Conservation (phyloP, 2,113 vertebrate genomes). For the Coreoperca whiteheadi region DNA sequence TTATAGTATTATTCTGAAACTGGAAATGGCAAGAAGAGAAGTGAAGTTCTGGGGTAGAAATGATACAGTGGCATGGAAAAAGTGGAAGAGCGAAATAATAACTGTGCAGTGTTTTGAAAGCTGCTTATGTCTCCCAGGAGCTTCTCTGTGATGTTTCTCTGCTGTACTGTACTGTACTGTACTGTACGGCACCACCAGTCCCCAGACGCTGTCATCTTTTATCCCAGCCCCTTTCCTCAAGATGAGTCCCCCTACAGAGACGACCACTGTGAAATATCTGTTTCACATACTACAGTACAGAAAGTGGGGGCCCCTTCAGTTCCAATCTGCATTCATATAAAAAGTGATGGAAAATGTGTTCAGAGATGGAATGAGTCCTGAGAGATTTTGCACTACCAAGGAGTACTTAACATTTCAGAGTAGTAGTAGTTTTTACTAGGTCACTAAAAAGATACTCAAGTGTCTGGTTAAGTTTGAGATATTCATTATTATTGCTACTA, state of each 20-base stretch:
- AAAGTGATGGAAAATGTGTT: slow-evolving; percentile 7
- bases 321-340: slow-evolving; percentile 23
- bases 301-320: slow-evolving; percentile 1
- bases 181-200: slow-evolving; percentile 5
- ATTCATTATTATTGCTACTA: background rate
- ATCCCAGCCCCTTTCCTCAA: slow-evolving; percentile 47
- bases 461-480: background rate
- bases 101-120: slow-evolving; percentile 51
- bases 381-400: background rate
- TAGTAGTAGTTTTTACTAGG: slow-evolving; percentile 12
- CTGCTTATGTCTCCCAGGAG: slow-evolving; percentile 58
- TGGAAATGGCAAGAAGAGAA: slow-evolving; percentile 13
- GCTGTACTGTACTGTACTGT: background rate
- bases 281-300: slow-evolving; percentile 24
- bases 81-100: slow-evolving; percentile 25
- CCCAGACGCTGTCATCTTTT: slow-evolving; percentile 20
- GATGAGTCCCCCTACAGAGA: slow-evolving; percentile 47
- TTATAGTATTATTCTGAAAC: background rate
- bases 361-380: slow-evolving; percentile 3
- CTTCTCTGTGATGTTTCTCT: slow-evolving; percentile 28
- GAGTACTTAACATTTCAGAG: background rate
- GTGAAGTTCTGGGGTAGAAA: slow-evolving; percentile 10
- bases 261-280: slow-evolving; percentile 27
- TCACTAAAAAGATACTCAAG: background rate
- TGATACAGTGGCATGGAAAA: slow-evolving; percentile 14